Base-by-base conservation (phyloP, 2,113 vertebrate species). In the Pogonocichla stellata region DNA sequence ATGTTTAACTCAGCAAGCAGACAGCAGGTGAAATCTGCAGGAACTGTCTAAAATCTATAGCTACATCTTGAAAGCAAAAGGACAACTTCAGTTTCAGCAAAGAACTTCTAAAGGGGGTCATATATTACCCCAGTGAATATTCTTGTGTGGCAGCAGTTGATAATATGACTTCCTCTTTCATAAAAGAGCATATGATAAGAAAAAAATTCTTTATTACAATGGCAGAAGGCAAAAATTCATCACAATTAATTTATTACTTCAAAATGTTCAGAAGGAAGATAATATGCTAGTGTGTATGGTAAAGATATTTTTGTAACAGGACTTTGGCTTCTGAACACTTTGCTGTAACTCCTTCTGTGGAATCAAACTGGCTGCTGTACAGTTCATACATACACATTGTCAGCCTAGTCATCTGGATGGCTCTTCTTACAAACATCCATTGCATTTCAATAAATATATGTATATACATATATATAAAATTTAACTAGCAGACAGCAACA, bases 11-110 rank as follows among this genome's bases (percentile, higher is more conserved):
- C 87, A 62, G 91, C 72, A 87, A 95, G 91, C 88, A 96, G 93
- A 90, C 92, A 95, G 95, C 94, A 95, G 89, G 91, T 94, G 90
- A 97, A 94, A 84, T 48, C 92, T 90, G 81, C 66, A 92, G 72
- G 70, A 90, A 62, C 77, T 79, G 69, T 54, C 78, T 91, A 70
- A 90, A 97, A 86, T 78, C 81, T 88, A 94, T 90, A 88, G 80
- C 72, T 88, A 50, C 4, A 2, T 80, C 50, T 92, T 93, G 64
- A 90, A 90, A 92, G 92, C 31, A 86, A 86, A 93, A 92, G 60
- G 79, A 88, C 62, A 88, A 61, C 67, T 70, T 83, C 48, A 38
- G 65, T 79, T 88, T 58, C 80, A 80, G 58, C 33, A 80, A 86
- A 24, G n/a, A 91, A 71, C 58, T 88, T 80, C 57, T 65, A 33